These are phyloP conservation scores for Sipha maydis DNA, from an alignment of 2,888 invertebrate species.

Conservation along the genomic window DNA sequence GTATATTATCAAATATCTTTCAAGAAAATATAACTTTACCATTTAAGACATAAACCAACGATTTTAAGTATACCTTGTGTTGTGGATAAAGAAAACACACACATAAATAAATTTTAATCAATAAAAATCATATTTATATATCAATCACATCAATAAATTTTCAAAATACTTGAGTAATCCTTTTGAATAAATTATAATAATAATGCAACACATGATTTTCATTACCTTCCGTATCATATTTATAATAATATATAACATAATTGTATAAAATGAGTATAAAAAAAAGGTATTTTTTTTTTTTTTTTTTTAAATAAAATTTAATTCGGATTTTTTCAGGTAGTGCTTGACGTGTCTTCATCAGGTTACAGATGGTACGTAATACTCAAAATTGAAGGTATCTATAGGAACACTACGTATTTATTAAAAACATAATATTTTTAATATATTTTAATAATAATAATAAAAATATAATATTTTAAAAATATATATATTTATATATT, in stretches of 20 bases:
- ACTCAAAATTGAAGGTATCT: slow-evolving; percentile 22
- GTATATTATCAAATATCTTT: too few relatives aligned
- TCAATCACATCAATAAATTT: too few relatives aligned
- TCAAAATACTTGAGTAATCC: background rate
- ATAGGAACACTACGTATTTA: background rate
- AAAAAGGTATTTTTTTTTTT: background rate
- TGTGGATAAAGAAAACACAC: background rate
- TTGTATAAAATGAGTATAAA: background rate
- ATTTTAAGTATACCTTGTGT: background rate
- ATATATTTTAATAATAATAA: too few relatives aligned
- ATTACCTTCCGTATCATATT: background rate
- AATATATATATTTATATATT: too few relatives aligned
- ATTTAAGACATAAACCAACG: too few relatives aligned
- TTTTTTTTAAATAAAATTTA: background rate
- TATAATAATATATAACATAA: background rate
- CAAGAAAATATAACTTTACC: too few relatives aligned
- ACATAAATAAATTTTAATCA: too few relatives aligned
- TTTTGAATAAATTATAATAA: background rate
- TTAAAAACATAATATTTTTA: background rate
- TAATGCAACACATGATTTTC: background rate
- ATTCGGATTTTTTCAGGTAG: slow-evolving; percentile 48
- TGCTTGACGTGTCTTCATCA: slow-evolving; percentile 41
- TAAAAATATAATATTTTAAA: too few relatives aligned
- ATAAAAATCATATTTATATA: too few relatives aligned
- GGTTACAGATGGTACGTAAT: slow-evolving; percentile 18